Base-by-base conservation (phyloP, 2,113 vertebrate genomes). In the Nannobrachium achirus region DNA sequence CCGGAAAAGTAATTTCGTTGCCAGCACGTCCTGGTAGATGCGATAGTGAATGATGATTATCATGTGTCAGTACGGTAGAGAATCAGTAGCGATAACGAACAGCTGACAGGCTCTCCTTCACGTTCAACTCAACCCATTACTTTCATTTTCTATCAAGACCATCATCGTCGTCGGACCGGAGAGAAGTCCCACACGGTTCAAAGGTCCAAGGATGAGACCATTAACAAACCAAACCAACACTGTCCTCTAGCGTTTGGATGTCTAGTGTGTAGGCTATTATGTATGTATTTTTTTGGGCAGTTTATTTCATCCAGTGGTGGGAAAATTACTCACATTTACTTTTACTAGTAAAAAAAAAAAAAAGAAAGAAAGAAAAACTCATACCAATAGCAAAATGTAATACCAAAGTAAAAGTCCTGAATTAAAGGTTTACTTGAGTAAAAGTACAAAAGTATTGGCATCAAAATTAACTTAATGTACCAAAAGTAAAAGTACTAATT, bases 211-310 rank as follows among this genome's bases (percentile, higher is more conserved):
- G 2, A 33, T 11, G 33, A 58, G 46, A 1, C 8, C 58, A 67
- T 10, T 20, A 19, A 13, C 42, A 38, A 6, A 51, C 60, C 10
- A 3, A 0, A 33, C 1, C 2, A 69, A 0, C n/a, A 7, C 69
- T 76, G 87, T 79, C 82, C 0, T 10, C 87, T 85, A 75, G 73
- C 56, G 86, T 20, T 8, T 8, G 41, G 19, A 33, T 2, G 1
- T 8, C 8, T 25, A 10, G 6, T 8, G 6, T 33, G 3, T 4
- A 33, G 25, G 3, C 25, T 33, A 33, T 33, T n/a, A n/a, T n/a
- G n/a, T n/a, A n/a, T n/a, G n/a, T n/a, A n/a, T n/a, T n/a, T n/a
- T 33, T 33, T 33, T 33, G 25, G 1, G 25, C 25, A 33, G 25
- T 33, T 33, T 33, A 33, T 33, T 33, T 33, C 25, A n/a, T n/a